Evolutionary conservation across 2,888 invertebrate species (phyloP), one percentile per base, ranked within the genome.

Genomic region (Gortyna flavago): DNA sequence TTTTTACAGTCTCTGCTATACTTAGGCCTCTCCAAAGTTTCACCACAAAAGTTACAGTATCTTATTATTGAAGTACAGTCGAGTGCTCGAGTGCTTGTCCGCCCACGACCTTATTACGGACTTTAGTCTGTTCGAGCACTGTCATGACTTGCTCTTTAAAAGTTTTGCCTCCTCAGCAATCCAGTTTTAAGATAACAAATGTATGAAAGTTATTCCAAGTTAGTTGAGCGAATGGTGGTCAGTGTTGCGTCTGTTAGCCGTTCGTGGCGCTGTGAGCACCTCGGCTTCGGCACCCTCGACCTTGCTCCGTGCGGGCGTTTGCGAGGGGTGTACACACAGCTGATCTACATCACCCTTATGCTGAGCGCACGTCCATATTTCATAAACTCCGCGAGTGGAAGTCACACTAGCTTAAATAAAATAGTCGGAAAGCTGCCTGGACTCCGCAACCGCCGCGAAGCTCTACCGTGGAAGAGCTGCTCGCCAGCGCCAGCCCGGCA

Each of bases 381-480:
- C 61, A 81, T 79, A 69, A 70, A 67, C 71, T 13, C 13, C 32
- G 69, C 76, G 77, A 68, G 51, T 69, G 65, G 81, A 85, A 81
- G 85, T 83, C 81, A 88, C 73, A 77, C 65, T 35, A 62, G 66
- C 66, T 75, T 81, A 82, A 88, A 88, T 84, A 84, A 84, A 88
- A 80, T 71, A 83, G 89, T 72, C 80, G 62, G 81, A 73, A 82
- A 84, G 79, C 79, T 84, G 84, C 73, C 84, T 79, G 79, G 79
- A 80, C 78, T 81, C 84, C 74, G 76, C 77, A 73, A 75, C 83
- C 84, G 77, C 75, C 62, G 83, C 87, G 91, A 92, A 93, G 91
- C 92, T 92, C 90, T 90, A 90, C 85, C 85, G 85, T 66, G 82
- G 85, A 87, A 90, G 90, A 90, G 89, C 88, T 87, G 87, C 77